Percentiles rank a stretch among this genome's conserved stretches.
Evolutionary conservation across 2,888 invertebrate species (phyloP).

Genomic region (Ennomos erosarius): DNA sequence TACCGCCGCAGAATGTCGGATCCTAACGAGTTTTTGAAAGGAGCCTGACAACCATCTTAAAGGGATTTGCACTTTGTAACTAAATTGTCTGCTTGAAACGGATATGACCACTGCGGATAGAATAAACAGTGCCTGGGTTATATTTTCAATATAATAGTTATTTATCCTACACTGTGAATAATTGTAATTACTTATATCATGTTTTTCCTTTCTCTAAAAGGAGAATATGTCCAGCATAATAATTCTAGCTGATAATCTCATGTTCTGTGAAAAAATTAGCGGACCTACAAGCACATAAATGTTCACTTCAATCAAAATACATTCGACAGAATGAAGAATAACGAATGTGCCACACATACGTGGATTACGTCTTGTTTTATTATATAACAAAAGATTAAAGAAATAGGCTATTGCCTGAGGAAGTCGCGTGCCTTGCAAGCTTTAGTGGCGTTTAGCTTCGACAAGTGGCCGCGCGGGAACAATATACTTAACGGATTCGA

Average conservation of each 20-base stretch:
- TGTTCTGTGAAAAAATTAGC: too few relatives aligned
- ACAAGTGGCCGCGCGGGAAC: conserved; percentile 44
- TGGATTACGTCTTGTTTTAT: neutral
- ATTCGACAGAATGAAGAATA: too few relatives aligned
- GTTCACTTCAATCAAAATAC: too few relatives aligned
- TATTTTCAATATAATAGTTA: too few relatives aligned
- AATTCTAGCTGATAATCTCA: too few relatives aligned
- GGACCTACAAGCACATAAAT: too few relatives aligned
- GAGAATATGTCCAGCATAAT: too few relatives aligned
- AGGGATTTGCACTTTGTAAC: conserved; percentile 82
- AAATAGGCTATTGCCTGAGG: conserved; percentile 33
- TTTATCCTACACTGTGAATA: too few relatives aligned
- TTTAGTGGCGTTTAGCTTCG: conserved; percentile 41
- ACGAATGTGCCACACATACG: too few relatives aligned
- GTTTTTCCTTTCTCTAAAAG: too few relatives aligned
- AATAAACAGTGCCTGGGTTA: conserved; percentile 11
- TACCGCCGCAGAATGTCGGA: conserved; percentile 74
- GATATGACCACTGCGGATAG: conserved; percentile 48
- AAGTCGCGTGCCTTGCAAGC: conserved; percentile 40
- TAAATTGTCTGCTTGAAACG: conserved; percentile 65
- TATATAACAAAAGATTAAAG: conserved; percentile 25
- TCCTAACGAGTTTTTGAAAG: conserved; percentile 83
- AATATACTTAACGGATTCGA: conserved; percentile 23
- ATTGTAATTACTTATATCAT: too few relatives aligned
- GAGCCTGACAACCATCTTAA: conserved; percentile 76